A percentile compares a stretch with the other conserved stretches of the same genome.
These are phyloP conservation scores for Podarcis muralis DNA, from an alignment of 2,113 vertebrate genomes.

Conservation along the genomic window DNA sequence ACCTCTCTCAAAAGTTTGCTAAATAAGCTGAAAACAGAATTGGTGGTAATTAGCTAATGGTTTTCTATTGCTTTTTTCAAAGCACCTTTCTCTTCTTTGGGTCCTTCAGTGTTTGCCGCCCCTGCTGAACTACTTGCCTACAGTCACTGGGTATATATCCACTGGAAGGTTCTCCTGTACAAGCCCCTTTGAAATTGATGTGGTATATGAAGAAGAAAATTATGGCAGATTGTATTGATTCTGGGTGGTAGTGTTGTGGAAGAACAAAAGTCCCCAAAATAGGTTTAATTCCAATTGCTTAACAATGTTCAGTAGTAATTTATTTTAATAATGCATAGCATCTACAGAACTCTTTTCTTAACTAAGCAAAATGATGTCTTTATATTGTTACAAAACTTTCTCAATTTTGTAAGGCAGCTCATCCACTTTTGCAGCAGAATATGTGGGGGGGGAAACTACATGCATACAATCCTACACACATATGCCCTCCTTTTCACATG, in stretches of 20 bases:
- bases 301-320: not conserved
- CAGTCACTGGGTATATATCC: not conserved
- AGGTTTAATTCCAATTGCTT: not conserved
- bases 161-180: not conserved
- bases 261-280: not conserved
- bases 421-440: too few relatives aligned
- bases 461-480: too few relatives aligned
- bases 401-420: not conserved
- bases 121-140: not conserved
- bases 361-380: not conserved
- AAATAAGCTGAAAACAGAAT: constrained; percentile 31
- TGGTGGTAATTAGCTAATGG: not conserved
- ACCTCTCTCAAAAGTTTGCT: constrained; percentile 22
- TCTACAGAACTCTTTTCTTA: not conserved
- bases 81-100: not conserved
- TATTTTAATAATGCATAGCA: not conserved
- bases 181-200: not conserved
- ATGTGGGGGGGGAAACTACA: too few relatives aligned
- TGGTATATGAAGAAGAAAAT: not conserved
- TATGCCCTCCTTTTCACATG: too few relatives aligned
- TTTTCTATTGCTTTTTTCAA: constrained; percentile 33
- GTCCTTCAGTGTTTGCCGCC: rapidly evolving
- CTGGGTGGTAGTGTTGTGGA: not conserved
- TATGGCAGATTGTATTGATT: not conserved
- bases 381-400: not conserved